Evolutionary conservation across 1,140 invertebrate genomes (phyloP).

Genomic region (Trialeurodes vaporariorum): DNA sequence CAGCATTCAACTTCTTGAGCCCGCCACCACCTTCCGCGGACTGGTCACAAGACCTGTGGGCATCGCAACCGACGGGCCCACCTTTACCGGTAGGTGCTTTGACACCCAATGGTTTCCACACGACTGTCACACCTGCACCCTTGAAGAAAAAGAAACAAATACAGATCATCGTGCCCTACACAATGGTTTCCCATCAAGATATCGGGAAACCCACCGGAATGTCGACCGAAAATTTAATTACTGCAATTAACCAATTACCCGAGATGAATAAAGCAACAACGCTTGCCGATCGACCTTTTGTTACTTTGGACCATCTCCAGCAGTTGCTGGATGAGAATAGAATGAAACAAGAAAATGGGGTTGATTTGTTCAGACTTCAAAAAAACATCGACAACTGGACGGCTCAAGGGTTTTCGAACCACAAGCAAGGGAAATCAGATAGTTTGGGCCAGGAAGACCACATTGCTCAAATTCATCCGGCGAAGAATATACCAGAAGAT

Average conservation of each 20-base stretch:
- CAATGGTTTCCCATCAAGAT: background rate
- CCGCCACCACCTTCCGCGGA: background rate
- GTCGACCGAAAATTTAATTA: background rate
- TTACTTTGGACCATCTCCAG: slow-evolving; percentile 7
- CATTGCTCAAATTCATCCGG: slow-evolving; percentile 38
- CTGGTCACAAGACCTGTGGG: background rate
- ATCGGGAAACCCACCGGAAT: background rate
- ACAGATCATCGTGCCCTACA: slow-evolving; percentile 21
- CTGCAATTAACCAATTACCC: background rate
- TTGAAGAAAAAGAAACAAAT: slow-evolving; percentile 20
- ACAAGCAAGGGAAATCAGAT: slow-evolving; percentile 36
- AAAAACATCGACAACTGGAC: slow-evolving; percentile 77
- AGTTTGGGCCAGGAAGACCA: slow-evolving; percentile 14
- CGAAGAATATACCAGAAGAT: slow-evolving; percentile 62
- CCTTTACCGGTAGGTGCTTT: too few species aligned
- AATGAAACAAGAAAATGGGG: slow-evolving; percentile 33
- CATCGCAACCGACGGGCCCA: background rate
- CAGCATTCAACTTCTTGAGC: background rate
- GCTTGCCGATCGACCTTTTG: too few species aligned
- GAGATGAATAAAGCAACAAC: background rate
- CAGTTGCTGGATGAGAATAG: slow-evolving; percentile 9
- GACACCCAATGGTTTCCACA: background rate
- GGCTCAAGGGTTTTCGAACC: slow-evolving; percentile 52
- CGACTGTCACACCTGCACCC: background rate
- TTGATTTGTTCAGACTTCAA: slow-evolving; percentile 58